Evolutionary conservation across 2,797 vertebrate species (phyloP), one percentile per base, ranked within the genome.

Genomic region (Enteromius fasciolatus): DNA sequence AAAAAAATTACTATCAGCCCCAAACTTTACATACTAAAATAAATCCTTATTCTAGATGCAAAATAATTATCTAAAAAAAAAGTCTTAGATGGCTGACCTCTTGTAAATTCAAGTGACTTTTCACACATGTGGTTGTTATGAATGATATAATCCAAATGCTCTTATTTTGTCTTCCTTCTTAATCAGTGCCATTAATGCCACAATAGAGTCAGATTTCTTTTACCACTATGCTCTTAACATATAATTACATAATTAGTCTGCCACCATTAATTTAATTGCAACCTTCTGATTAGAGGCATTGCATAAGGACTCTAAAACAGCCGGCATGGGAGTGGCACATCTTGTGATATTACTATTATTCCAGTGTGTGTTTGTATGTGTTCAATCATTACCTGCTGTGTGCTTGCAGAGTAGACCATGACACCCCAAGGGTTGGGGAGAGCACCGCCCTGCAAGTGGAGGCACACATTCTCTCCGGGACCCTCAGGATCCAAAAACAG

Each of bases 371-470:
- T 68, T 25, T 76, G 18, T 66, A 66, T 46, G 63, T 11, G 17
- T 63, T 79, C 8, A 25, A 6, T 63, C 31, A 61, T 77, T 80
- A 88, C 87, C 87, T 82, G 83, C 36, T 70, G 88, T 89, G 80
- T 81, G 61, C 77, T 90, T 1, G 73, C 90, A 84, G 87, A 92
- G 86, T 97, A 99, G 77, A 96, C 95, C 93, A 98, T 92, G 84
- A 94, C 78, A 44, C 89, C 95, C 0, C 90, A 88, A 52, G 97
- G 97, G 87, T 94, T 95, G 5, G 89, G 94, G 86, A 17, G 61
- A 59, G 94, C 77, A 0, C 96, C 96, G 0, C 96, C 97, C 12
- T 90, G 94, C 87, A 99, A 90, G 28, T 94, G 90, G 57, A 99
- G 87, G 63, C 90, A 91, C 78, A 96, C 93, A 0, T 93, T 92